Evolutionary conservation across 2,888 invertebrate genomes (phyloP).

Genomic region (Leptogaster cylindrica): DNA sequence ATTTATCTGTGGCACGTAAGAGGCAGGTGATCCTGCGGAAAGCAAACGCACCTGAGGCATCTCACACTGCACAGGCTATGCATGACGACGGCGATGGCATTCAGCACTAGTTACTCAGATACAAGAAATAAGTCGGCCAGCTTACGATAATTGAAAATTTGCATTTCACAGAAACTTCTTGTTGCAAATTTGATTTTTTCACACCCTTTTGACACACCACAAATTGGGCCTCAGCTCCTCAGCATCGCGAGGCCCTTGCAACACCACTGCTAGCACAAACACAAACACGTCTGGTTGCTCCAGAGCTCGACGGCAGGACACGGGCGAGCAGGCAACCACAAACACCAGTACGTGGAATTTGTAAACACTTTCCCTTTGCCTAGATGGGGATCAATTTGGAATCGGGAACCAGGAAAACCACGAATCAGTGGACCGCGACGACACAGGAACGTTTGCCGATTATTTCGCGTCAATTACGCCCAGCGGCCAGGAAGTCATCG

Average conservation of each 20-base stretch:
- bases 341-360: not conserved
- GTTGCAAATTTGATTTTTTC: not conserved
- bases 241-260: not conserved
- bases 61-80: slow-evolving; percentile 11
- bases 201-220: not conserved
- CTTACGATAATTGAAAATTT: not conserved
- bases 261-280: not conserved
- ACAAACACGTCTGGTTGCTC: slow-evolving; percentile 9
- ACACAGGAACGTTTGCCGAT: not conserved
- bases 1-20: slow-evolving; percentile 14
- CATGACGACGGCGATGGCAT: too few species aligned
- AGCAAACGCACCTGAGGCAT: not conserved
- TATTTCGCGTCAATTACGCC: too few species aligned
- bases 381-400: too few species aligned
- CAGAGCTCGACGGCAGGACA: not conserved
- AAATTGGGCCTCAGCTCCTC: not conserved
- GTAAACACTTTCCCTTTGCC: slow-evolving; percentile 10
- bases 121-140: slow-evolving; percentile 6
- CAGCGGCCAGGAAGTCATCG: too few species aligned
- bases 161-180: slow-evolving; percentile 2
- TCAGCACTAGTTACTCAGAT: slow-evolving; percentile 3
- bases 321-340: not conserved
- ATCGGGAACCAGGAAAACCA: slow-evolving; percentile 4
- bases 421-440: not conserved
- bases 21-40: slow-evolving; percentile 2